Conservation (phyloP, 1,140 invertebrate genomes). For the Callitettix versicolor region DNA sequence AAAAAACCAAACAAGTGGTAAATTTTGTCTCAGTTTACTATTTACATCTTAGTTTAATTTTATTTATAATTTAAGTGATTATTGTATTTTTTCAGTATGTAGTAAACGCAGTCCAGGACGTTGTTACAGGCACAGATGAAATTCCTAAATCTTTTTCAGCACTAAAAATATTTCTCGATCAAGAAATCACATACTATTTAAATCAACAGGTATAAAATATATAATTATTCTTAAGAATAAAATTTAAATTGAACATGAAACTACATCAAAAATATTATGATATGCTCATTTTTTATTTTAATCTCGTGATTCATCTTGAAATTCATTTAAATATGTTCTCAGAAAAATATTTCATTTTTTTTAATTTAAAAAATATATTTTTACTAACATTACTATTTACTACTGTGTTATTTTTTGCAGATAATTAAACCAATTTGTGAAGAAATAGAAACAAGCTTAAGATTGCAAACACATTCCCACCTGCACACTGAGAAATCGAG, state of each 20-base stretch:
- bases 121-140: neutral
- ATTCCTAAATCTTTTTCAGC: too few relatives aligned
- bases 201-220: slow-evolving; percentile 16
- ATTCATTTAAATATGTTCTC: too few relatives aligned
- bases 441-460: slow-evolving; percentile 81
- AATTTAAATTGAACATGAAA: too few relatives aligned
- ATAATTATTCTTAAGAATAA: neutral
- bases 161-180: slow-evolving; percentile 29
- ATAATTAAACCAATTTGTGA: slow-evolving; percentile 67
- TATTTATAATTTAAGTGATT: slow-evolving; percentile 15
- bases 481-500: slow-evolving; percentile 60
- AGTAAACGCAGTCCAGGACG: slow-evolving; percentile 49
- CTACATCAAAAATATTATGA: too few relatives aligned
- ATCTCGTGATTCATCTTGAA: too few relatives aligned
- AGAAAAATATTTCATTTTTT: too few relatives aligned
- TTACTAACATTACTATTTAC: too few relatives aligned
- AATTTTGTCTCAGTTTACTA: too few relatives aligned
- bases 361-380: too few relatives aligned
- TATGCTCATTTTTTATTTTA: too few relatives aligned
- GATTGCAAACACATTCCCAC: slow-evolving; percentile 83
- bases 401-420: slow-evolving; percentile 27
- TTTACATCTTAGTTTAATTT: too few relatives aligned
- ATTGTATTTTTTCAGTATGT: slow-evolving; percentile 44
- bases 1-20: too few relatives aligned
- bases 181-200: slow-evolving; percentile 25